Evolutionary conservation across 2,888 invertebrate genomes (phyloP).

Genomic region (Pammene aurita): DNA sequence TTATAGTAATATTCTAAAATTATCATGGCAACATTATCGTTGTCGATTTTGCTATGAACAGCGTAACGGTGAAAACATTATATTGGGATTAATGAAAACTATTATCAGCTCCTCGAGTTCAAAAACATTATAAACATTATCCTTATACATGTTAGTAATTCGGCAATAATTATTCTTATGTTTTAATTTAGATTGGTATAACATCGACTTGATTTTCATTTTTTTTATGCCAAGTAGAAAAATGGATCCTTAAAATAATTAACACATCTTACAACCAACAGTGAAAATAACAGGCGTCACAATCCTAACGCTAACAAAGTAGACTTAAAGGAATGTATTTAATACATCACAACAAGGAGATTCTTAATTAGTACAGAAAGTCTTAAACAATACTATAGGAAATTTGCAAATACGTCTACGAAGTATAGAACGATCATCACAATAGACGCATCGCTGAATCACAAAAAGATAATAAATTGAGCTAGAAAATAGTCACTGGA

Average conservation of each 20-base stretch:
- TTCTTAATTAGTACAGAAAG: slow-evolving; percentile 43
- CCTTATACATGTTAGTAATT: slow-evolving; percentile 13
- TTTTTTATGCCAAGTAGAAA: neutral
- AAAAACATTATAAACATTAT: slow-evolving; percentile 9
- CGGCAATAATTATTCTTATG: neutral
- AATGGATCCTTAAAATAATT: slow-evolving; percentile 14
- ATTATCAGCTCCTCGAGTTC: neutral
- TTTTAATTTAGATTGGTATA: neutral
- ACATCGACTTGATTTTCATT: neutral
- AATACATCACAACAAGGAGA: slow-evolving; percentile 57
- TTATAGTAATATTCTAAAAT: slow-evolving; percentile 9
- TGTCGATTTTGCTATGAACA: slow-evolving; percentile 27
- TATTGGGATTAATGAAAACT: slow-evolving; percentile 1
- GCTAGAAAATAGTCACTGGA: slow-evolving; percentile 53
- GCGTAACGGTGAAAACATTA: slow-evolving; percentile 8
- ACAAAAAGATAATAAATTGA: slow-evolving; percentile 38
- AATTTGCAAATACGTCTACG: slow-evolving; percentile 31
- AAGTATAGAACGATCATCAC: neutral
- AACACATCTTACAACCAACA: slow-evolving; percentile 24
- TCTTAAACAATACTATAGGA: slow-evolving; percentile 46
- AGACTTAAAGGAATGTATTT: slow-evolving; percentile 56
- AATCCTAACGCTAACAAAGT: slow-evolving; percentile 29
- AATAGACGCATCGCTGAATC: slow-evolving; percentile 7
- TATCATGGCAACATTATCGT: slow-evolving; percentile 35
- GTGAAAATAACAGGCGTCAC: slow-evolving; percentile 17